Conservation (phyloP, 2,888 invertebrate genomes). For the Hofmannophila pseudospretella region DNA sequence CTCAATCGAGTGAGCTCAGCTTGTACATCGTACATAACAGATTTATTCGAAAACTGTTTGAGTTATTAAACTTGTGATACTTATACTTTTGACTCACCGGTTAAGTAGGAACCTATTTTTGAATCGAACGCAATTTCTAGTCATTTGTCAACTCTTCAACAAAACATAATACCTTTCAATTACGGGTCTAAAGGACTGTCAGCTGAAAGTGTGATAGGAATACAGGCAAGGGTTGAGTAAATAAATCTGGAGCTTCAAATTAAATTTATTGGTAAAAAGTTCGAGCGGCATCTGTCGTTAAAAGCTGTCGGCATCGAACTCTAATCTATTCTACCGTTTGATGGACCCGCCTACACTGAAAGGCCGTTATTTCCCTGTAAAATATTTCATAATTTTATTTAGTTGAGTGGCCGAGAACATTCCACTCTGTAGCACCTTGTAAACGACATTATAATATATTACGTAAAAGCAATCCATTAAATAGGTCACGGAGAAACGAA, state of each 20-base stretch:
- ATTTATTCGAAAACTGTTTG: too few species aligned
- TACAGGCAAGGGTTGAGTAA: neutral
- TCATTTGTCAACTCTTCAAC: neutral
- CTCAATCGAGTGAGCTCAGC: too few species aligned
- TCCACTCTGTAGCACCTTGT: too few species aligned
- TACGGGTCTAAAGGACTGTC: neutral
- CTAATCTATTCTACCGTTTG: neutral
- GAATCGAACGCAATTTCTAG: too few species aligned
- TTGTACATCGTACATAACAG: too few species aligned
- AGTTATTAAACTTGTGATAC: too few species aligned
- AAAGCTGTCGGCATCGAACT: constrained; percentile 4
- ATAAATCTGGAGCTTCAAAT: constrained; percentile 22
- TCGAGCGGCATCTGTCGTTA: constrained; percentile 20
- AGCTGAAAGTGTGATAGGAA: neutral
- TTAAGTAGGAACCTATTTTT: too few species aligned
- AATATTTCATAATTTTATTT: too few species aligned
- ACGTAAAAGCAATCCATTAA: neutral
- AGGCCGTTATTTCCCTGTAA: too few species aligned
- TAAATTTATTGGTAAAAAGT: constrained; percentile 27
- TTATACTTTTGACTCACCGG: too few species aligned
- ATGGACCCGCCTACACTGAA: neutral
- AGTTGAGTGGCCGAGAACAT: too few species aligned
- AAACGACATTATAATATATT: too few species aligned
- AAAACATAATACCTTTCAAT: neutral
- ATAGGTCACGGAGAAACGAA: neutral